A percentile compares a stretch with the other conserved stretches of the same genome.
These are phyloP conservation scores for Nemapogon koenigi DNA, from an alignment of 2,888 invertebrate genomes.

Conservation along the genomic window DNA sequence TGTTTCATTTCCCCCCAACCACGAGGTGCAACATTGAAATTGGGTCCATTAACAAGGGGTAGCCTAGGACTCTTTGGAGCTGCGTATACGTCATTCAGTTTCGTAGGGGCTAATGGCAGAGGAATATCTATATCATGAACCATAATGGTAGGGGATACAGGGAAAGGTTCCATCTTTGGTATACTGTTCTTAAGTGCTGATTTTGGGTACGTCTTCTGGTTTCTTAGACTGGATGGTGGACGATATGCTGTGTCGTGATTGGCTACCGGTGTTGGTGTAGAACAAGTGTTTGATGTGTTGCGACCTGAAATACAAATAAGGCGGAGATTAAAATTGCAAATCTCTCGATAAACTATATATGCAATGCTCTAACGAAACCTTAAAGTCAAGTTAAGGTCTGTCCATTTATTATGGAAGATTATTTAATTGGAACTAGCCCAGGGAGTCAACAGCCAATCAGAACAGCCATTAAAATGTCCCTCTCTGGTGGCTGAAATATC, in stretches of 20 bases:
- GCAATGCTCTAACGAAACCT: background rate
- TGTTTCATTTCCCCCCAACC: slow-evolving; percentile 78
- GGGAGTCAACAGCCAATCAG: no score
- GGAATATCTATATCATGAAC: slow-evolving; percentile 39
- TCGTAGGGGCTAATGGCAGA: slow-evolving; percentile 49
- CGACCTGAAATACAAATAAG: slow-evolving; percentile 38
- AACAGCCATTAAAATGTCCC: no score
- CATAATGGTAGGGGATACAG: slow-evolving; percentile 39
- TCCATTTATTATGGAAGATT: no score
- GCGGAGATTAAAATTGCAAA: background rate
- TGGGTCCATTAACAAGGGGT: slow-evolving; percentile 57
- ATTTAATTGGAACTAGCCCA: no score
- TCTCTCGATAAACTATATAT: no score
- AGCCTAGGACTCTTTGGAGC: slow-evolving; percentile 46
- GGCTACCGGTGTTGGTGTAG: slow-evolving; percentile 49
- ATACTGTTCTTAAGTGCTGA: slow-evolving; percentile 41
- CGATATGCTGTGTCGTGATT: slow-evolving; percentile 59
- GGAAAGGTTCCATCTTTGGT: slow-evolving; percentile 60
- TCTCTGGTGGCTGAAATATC: no score
- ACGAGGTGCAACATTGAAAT: slow-evolving; percentile 84
- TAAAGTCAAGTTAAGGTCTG: no score
- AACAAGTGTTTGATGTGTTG: slow-evolving; percentile 52
- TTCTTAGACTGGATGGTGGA: slow-evolving; percentile 51
- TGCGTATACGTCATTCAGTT: slow-evolving; percentile 53
- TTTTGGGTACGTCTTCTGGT: slow-evolving; percentile 55